Evolutionary conservation across 2,797 vertebrate species (phyloP).

Genomic region (Brachyalestes nurse): DNA sequence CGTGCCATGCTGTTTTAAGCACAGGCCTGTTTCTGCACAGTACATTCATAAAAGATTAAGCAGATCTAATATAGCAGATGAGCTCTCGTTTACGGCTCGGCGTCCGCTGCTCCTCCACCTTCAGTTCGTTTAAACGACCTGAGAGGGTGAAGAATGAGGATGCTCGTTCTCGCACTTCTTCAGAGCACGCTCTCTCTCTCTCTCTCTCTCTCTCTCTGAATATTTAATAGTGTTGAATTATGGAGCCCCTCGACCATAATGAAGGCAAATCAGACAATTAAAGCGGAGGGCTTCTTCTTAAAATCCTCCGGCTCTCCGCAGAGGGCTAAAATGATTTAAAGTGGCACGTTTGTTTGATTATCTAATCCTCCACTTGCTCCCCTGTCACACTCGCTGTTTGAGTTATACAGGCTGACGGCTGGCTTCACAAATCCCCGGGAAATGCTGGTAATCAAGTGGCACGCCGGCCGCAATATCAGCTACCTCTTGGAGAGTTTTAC

Average conservation of each 20-base stretch:
- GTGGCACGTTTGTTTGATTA: conserved; percentile 82
- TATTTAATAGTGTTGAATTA: conserved; percentile 86
- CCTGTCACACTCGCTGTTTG: conserved; percentile 41
- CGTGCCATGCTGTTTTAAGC: conserved; percentile 15
- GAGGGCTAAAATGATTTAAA: conserved; percentile 81
- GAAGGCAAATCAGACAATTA: conserved; percentile 85
- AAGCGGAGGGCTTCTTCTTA: conserved; percentile 76
- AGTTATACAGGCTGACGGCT: conserved; percentile 2
- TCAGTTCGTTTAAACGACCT: conserved; percentile 27
- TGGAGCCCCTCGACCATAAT: conserved; percentile 83
- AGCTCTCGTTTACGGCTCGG: conserved; percentile 39
- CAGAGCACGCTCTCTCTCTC: too few species aligned
- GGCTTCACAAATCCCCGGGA: conserved; percentile 23
- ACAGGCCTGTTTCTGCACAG: conserved; percentile 19
- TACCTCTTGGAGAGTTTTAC: neutral
- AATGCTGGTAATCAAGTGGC: conserved; percentile 19
- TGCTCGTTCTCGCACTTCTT: too few species aligned
- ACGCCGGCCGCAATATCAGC: neutral
- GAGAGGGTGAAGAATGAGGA: conserved; percentile 1
- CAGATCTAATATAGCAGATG: conserved; percentile 57
- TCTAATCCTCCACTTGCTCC: conserved; percentile 79
- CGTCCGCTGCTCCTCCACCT: conserved; percentile 9
- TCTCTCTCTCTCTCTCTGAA: conserved; percentile 72
- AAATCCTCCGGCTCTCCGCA: conserved; percentile 79
- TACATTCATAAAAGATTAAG: conserved; percentile 55